A percentile compares a stretch with the other conserved stretches of the same genome.
Conservation (phyloP, 2,113 vertebrate species). For the Halichoeres trimaculatus region DNA sequence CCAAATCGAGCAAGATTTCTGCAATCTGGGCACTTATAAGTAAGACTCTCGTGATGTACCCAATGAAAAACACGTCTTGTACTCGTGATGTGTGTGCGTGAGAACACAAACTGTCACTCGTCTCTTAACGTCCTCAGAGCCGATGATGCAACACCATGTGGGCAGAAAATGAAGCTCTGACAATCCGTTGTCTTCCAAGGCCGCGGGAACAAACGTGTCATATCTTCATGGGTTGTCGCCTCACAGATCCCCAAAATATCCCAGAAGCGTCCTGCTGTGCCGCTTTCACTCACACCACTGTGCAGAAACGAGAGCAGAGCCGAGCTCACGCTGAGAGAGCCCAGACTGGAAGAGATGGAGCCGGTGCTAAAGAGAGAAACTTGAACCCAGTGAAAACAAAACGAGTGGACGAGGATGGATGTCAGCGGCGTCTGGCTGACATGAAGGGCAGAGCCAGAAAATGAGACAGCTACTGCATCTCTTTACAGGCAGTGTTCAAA, state of each 20-base stretch:
- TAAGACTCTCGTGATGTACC: too few relatives aligned
- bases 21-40: too few relatives aligned
- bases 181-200: slow-evolving; percentile 27
- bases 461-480: too few relatives aligned
- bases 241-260: slow-evolving; percentile 37
- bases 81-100: too few relatives aligned
- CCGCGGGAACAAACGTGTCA: slow-evolving; percentile 5
- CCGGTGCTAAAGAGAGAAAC: neutral
- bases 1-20: too few relatives aligned
- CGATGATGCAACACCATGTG: neutral
- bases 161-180: neutral
- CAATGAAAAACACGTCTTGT: too few relatives aligned
- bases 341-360: neutral
- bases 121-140: too few relatives aligned
- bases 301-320: slow-evolving; percentile 17
- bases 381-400: neutral
- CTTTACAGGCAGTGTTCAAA: too few relatives aligned
- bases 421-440: too few relatives aligned
- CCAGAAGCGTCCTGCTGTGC: slow-evolving; percentile 23
- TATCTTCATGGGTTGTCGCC: neutral
- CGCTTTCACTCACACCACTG: slow-evolving; percentile 3
- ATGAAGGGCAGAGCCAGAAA: too few relatives aligned
- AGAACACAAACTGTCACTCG: too few relatives aligned
- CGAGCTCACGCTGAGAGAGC: slow-evolving; percentile 4
- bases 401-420: neutral